Evolutionary conservation across 1,140 invertebrate genomes (phyloP), one percentile per base, ranked within the genome.

Genomic region (Phortica variegata): DNA sequence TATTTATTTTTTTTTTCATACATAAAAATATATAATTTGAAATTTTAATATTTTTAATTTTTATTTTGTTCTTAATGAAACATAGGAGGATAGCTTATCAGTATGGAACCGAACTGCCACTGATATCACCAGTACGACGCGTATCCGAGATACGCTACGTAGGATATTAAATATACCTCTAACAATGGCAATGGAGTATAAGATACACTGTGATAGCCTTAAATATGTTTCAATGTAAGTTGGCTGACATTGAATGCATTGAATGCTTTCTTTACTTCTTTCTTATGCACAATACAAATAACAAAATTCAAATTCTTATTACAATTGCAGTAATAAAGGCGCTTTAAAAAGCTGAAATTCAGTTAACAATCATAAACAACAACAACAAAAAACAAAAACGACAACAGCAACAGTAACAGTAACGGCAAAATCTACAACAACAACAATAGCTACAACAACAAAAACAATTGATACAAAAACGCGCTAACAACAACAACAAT

Each of bases 71-170:
- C n/a, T n/a, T 31, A 8, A 4, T 43, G 23, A 1, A 7, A 61
- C 49, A 16, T 79, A 96, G 88, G 96, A 98, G 79, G 97, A 98
- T 77, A 91, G 97, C 73, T 88, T 99, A 65, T 96, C 94, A 58
- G 85, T 99, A 60, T 99, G 97, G 97, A 98, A 98, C 80, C 86
- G 90, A 73, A 97, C 89, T 57, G 91, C 95, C 9, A 86, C 87
- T 58, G 93, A 98, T 82, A 82, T 86, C 70, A 83, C 82, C 47
- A 91, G 90, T 45, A 97, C 90, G 58, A 86, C 85, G 49, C 83
- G 93, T 61, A 97, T 99, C 61, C 84, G 95, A 63, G 96, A 99
- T 79, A 95, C 93, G 23, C 79, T 99, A 56, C 88, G 91, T 73
- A 83, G 95, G 74, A 88, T 98, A 60, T 83, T 98, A 58, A 94